These are phyloP conservation scores for Emydocephalus ijimae DNA, from an alignment of 2,113 vertebrate species.

Conservation along the genomic window DNA sequence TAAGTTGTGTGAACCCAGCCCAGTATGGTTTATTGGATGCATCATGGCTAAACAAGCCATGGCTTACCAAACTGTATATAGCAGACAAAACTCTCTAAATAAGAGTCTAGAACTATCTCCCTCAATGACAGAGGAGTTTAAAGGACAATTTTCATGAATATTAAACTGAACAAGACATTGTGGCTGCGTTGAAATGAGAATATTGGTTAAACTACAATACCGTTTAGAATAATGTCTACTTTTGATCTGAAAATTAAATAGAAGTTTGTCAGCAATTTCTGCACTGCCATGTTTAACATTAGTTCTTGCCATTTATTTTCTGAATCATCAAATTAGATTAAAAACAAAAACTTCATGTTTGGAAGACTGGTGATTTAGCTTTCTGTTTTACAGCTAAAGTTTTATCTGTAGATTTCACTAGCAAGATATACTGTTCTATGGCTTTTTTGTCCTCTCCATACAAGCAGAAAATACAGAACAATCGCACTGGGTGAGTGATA, in stretches of 20 bases:
- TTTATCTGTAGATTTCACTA: accelerated
- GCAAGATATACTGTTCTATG: background rate
- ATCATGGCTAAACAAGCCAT: background rate
- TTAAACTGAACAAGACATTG: background rate
- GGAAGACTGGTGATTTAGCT: accelerated
- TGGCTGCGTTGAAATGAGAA: background rate
- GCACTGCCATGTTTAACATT: background rate
- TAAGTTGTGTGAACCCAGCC: background rate
- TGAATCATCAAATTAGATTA: background rate
- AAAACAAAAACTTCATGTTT: background rate
- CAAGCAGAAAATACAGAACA: background rate
- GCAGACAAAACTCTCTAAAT: background rate
- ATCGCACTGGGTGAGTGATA: background rate
- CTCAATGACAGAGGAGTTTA: background rate
- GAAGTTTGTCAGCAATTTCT: background rate
- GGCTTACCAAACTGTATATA: background rate
- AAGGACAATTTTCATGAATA: background rate
- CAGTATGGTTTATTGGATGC: background rate
- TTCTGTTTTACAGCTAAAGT: background rate
- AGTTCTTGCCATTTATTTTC: background rate
- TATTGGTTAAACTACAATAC: background rate
- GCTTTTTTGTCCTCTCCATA: background rate
- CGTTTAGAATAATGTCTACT: background rate
- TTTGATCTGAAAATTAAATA: background rate
- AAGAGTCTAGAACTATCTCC: background rate